These are phyloP conservation scores for Cyprinus carpio DNA, from an alignment of 2,113 vertebrate species.

Conservation along the genomic window DNA sequence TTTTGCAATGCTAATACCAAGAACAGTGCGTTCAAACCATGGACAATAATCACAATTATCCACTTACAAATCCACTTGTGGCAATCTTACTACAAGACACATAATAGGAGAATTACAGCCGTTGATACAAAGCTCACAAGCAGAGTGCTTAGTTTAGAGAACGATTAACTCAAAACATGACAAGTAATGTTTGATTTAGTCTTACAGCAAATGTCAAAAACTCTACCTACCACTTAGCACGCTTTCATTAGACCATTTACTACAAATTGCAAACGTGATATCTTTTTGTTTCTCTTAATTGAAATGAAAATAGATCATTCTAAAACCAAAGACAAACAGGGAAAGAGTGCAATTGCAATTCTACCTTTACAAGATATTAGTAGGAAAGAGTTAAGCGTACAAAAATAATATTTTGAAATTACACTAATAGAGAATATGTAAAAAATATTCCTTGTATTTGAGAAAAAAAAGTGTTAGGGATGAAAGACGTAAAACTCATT, in stretches of 20 bases:
- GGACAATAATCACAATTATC: slow-evolving; percentile 52
- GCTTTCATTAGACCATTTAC: slow-evolving; percentile 17
- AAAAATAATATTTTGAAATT: neutral
- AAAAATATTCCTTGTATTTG: neutral
- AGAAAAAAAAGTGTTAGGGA: neutral
- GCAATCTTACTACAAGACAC: slow-evolving; percentile 38
- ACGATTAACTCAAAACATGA: slow-evolving; percentile 44
- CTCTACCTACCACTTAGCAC: slow-evolving; percentile 20
- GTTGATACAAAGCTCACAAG: slow-evolving; percentile 33
- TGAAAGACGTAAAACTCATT: neutral
- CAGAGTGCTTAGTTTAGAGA: slow-evolving; percentile 30
- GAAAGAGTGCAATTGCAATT: slow-evolving; percentile 23
- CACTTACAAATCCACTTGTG: slow-evolving; percentile 50
- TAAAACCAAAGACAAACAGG: neutral
- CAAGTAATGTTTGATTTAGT: slow-evolving; percentile 32
- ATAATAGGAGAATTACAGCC: slow-evolving; percentile 38
- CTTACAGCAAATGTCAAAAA: slow-evolving; percentile 9
- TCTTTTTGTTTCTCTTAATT: slow-evolving; percentile 17
- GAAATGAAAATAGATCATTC: slow-evolving; percentile 1
- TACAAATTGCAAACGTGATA: slow-evolving; percentile 14
- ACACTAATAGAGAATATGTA: neutral
- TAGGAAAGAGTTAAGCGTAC: neutral
- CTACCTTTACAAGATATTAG: neutral
- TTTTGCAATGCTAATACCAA: slow-evolving; percentile 31
- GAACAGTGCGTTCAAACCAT: neutral